Percentiles rank a stretch among this genome's conserved stretches.
phyloP scores from a whole-genome alignment of 1,140 invertebrate species.

The Eurosta solidaginis region DNA sequence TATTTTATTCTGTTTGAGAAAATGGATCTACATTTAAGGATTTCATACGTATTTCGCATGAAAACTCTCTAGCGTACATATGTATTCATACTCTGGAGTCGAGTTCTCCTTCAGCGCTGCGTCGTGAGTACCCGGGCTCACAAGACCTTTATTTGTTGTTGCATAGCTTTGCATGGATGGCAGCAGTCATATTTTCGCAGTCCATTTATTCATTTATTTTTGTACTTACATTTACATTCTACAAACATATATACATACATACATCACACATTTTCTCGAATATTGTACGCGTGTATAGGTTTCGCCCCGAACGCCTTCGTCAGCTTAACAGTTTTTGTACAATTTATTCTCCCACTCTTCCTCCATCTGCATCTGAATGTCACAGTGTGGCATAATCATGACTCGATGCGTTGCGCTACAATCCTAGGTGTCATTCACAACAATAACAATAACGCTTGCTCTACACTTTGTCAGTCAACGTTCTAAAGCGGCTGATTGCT shows the following conservation, averaged over 20 bases:
- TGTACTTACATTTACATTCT: too few relatives aligned
- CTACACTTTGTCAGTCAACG: background rate
- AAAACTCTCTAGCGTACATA: background rate
- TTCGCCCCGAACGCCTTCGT: too few relatives aligned
- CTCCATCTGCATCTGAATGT: background rate
- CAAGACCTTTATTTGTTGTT: too few relatives aligned
- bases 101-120: background rate
- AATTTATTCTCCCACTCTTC: background rate
- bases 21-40: conserved; percentile 30
- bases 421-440: background rate
- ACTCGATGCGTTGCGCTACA: background rate
- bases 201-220: too few relatives aligned
- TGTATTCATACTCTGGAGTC: background rate
- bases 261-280: too few relatives aligned
- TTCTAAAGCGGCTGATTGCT: background rate
- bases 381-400: background rate
- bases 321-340: too few relatives aligned
- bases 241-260: too few relatives aligned
- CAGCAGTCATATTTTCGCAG: too few relatives aligned
- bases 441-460: background rate
- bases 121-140: background rate
- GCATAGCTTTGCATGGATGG: too few relatives aligned
- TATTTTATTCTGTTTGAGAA: conserved; percentile 33
- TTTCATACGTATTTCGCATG: conserved; percentile 5
- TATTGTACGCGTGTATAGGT: too few relatives aligned